These are phyloP conservation scores for Euproctis similis DNA, from an alignment of 2,888 invertebrate genomes.

Conservation along the genomic window DNA sequence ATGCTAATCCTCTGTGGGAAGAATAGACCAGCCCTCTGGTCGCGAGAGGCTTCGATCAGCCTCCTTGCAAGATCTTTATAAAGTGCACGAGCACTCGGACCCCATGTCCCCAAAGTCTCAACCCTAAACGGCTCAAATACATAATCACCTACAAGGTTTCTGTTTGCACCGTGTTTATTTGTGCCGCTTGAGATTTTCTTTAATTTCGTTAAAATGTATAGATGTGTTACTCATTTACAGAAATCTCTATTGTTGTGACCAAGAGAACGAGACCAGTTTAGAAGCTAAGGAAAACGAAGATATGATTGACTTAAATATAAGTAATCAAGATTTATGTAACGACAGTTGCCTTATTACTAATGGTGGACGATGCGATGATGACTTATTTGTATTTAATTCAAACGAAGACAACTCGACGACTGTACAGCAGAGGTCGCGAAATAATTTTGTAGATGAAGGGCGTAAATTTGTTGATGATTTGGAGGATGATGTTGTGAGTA, in stretches of 20 bases:
- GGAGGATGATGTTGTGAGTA: conserved; percentile 19
- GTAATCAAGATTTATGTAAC: conserved; percentile 26
- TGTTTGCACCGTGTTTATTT: too few relatives aligned
- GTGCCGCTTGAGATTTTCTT: too few relatives aligned
- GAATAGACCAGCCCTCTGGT: too few relatives aligned
- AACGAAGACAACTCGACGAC: conserved; percentile 29
- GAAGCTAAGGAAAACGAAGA: conserved; percentile 49
- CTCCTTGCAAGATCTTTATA: too few relatives aligned
- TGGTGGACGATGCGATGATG: conserved; percentile 28
- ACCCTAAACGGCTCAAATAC: too few relatives aligned
- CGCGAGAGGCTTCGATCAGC: too few relatives aligned
- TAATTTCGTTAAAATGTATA: too few relatives aligned
- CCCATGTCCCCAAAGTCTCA: too few relatives aligned
- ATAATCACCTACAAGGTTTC: too few relatives aligned
- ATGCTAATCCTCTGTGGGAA: too few relatives aligned
- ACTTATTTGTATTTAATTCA: conserved; percentile 32
- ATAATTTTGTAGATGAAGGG: conserved; percentile 23
- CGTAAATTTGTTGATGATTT: conserved; percentile 23
- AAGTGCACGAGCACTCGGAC: too few relatives aligned
- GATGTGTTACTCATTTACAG: conserved; percentile 36
- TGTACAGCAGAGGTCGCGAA: conserved; percentile 36
- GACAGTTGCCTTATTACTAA: conserved; percentile 22
- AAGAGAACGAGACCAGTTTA: conserved; percentile 29
- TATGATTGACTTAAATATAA: conserved; percentile 36
- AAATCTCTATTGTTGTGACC: conserved; percentile 54